A percentile compares a stretch with the other conserved stretches of the same genome.
Evolutionary conservation across 2,113 vertebrate genomes (phyloP).

Genomic region (Jaculus jaculus): DNA sequence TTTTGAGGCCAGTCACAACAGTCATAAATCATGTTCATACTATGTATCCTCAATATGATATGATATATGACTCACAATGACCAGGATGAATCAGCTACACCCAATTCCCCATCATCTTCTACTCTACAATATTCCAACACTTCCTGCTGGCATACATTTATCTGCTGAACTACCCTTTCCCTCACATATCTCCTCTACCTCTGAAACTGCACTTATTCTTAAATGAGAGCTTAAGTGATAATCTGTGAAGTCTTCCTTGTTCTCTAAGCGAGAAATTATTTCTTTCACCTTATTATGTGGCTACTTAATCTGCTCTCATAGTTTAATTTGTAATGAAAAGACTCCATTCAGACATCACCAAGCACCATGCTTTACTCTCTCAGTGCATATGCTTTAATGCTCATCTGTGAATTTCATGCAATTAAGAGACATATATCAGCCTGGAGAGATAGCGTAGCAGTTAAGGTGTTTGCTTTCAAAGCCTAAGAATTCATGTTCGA

Average conservation of each 20-base stretch:
- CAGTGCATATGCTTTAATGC: neutral
- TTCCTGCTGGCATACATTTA: neutral
- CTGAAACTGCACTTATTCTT: neutral
- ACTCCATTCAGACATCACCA: neutral
- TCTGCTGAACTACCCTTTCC: neutral
- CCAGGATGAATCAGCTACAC: neutral
- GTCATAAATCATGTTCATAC: neutral
- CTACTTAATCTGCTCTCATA: neutral
- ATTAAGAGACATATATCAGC: neutral
- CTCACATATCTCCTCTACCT: neutral
- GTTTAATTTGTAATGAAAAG: conserved; percentile 7
- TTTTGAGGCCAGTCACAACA: too few species aligned
- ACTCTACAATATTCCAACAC: neutral
- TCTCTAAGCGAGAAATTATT: neutral
- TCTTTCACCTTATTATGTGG: neutral
- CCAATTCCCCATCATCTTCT: neutral
- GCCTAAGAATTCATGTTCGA: too few species aligned
- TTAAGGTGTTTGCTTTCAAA: too few species aligned
- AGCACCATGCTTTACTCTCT: neutral
- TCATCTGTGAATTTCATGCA: neutral
- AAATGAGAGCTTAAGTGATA: neutral
- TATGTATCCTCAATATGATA: neutral
- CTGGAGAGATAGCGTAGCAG: too few species aligned
- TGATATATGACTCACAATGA: neutral
- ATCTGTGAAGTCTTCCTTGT: neutral